Base-by-base conservation (phyloP, 2,113 vertebrate genomes). In the Nycticorax nycticorax region DNA sequence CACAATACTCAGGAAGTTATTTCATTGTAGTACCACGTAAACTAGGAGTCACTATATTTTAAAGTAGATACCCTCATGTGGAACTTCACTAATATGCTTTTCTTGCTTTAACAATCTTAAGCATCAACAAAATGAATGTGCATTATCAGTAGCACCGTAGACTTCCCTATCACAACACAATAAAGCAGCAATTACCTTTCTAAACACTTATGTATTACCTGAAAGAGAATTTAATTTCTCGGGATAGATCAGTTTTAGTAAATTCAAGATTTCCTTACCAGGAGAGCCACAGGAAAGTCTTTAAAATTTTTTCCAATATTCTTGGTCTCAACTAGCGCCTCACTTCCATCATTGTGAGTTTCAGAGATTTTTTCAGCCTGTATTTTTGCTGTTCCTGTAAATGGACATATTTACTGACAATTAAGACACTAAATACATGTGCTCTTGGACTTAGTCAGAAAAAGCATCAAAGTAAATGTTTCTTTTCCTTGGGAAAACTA, bases 351-450 rank as follows among this genome's bases (percentile, higher is more conserved):
- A 81, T 98, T 82, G 94, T 99, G 98, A 10, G 97, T 89, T 95
- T 98, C 98, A 66, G 97, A 98, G 79, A 90, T 45, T 96, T 98
- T 98, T 95, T 93, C 96, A 87, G 95, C 97, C 71, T 97, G 97
- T 95, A 98, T 92, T 96, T 96, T 93, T 84, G 95, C 94, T 92
- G 98, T 98, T 89, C 98, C 98, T 99, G 94, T 50, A 93, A 60
- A 90, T 16, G 6, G 71, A 62, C 19, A 94, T 88, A 92, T 80
- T 43, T 76, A 71, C 14, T 47, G 2, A 86, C 30, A 82, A 20
- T 24, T 7, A 56, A 88, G 67, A 64, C n/a, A 26, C 0, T 84
- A 9, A 89, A 37, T 35, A 68, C 16, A 2, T 55, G 16, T 50
- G 9, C 13, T 88, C 4, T 71, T 35, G 37, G 24, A 85, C 56